These are phyloP conservation scores for Rhopilema esculentum DNA, from an alignment of 30 jellyfish, hydroid and myxozoan species.

Conservation along the genomic window DNA sequence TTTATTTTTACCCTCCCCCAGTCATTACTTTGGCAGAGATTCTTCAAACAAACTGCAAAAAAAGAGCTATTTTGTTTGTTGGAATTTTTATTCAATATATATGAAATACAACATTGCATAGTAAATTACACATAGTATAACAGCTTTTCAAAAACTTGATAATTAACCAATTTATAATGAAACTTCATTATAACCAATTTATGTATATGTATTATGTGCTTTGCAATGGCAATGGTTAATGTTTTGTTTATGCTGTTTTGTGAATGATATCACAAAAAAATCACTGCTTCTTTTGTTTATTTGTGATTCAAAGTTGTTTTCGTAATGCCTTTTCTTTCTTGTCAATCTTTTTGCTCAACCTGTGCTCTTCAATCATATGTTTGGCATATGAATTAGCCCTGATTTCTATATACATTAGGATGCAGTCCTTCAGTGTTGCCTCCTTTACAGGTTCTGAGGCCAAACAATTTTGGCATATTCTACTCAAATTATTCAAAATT, in stretches of 20 bases:
- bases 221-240: background rate
- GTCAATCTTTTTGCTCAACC: background rate
- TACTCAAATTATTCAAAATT: background rate
- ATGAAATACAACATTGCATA: background rate
- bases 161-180: background rate
- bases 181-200: background rate
- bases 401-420: slow-evolving; percentile 1
- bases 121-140: background rate
- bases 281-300: background rate
- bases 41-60: background rate
- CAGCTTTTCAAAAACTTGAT: background rate
- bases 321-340: slow-evolving; percentile 5
- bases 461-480: background rate
- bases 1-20: background rate
- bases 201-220: background rate
- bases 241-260: background rate
- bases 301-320: background rate
- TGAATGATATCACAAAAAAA: background rate
- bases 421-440: slow-evolving; percentile 10
- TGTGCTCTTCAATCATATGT: slow-evolving; percentile 2
- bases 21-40: background rate
- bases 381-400: slow-evolving; percentile 13
- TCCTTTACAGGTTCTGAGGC: slow-evolving; percentile 12
- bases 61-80: background rate
- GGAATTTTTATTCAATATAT: background rate